phyloP scores from a whole-genome alignment of 1,140 invertebrate genomes.

The Trichonephila clavipes region DNA sequence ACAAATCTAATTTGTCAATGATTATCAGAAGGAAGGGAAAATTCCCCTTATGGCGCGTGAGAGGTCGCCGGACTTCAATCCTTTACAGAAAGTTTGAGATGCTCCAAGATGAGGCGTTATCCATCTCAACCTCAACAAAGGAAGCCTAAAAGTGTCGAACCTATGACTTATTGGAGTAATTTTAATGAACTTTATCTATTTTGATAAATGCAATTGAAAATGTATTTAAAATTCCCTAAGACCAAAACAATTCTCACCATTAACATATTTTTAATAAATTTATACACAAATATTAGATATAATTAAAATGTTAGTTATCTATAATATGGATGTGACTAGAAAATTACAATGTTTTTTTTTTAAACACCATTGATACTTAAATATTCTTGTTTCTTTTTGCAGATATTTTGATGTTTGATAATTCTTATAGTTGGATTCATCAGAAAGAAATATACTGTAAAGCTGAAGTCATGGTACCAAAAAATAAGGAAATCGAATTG shows the following conservation, averaged over 20 bases:
- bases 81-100: too few relatives aligned
- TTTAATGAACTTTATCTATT: too few relatives aligned
- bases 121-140: too few relatives aligned
- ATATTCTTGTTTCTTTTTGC: background rate
- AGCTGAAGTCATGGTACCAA: background rate
- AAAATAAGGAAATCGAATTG: background rate
- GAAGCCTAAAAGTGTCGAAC: too few relatives aligned
- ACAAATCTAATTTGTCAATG: too few relatives aligned
- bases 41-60: too few relatives aligned
- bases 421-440: constrained; percentile 32
- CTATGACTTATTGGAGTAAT: too few relatives aligned
- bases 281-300: background rate
- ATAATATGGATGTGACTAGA: background rate
- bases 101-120: too few relatives aligned
- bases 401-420: constrained; percentile 56
- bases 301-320: background rate
- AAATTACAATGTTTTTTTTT: background rate
- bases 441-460: constrained; percentile 39
- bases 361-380: background rate
- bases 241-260: background rate
- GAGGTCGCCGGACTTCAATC: too few relatives aligned
- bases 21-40: too few relatives aligned
- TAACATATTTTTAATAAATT: background rate
- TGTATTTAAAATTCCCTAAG: background rate
- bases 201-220: background rate